Evolutionary conservation across 2,797 vertebrate species (phyloP), one percentile per base, ranked within the genome.

Genomic region (Crocidura indochinensis): DNA sequence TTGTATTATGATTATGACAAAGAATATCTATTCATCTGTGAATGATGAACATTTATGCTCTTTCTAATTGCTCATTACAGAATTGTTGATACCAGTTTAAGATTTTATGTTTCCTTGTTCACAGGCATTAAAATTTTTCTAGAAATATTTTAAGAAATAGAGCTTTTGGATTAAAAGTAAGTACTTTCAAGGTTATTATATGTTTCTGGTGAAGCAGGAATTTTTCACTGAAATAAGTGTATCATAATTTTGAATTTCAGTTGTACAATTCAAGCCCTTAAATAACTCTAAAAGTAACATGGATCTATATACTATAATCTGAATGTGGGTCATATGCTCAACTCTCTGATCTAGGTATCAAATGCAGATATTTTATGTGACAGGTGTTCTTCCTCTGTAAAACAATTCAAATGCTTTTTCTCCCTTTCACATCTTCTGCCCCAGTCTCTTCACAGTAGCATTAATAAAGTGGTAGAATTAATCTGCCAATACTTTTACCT

Each of bases 231-330:
- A 88, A 86, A 86, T 29, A 90, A 94, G 88, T 97, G 92, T 97
- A 95, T 95, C 68, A 94, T 96, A 94, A 96, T 96, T 97, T 97
- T 97, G 95, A 98, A 96, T 96, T 97, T 96, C 96, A 97, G 82
- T 88, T 89, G n/a, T 92, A 94, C 95, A 96, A 97, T 91, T 96
- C 96, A 95, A 97, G 94, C 62, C 88, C 87, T 65, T 97, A 94
- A 96, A 77, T 95, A 97, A 97, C 94, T 88, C 78, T 60, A 88
- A 96, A 96, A 84, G 94, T 94, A 95, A 83, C 88, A 80, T 84
- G 90, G 64, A 81, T 96, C 96, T 97, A 90, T 72, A 95, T 91
- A 88, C 94, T 84, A 74, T n/a, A 92, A 87, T 87, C 96, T 96
- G 80, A 94, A 92, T 97, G 96, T 96, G 96, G 97, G 97, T 73